Evolutionary conservation across 2,113 vertebrate species (phyloP).

Genomic region (rat (Rattus norvegicus)): DNA sequence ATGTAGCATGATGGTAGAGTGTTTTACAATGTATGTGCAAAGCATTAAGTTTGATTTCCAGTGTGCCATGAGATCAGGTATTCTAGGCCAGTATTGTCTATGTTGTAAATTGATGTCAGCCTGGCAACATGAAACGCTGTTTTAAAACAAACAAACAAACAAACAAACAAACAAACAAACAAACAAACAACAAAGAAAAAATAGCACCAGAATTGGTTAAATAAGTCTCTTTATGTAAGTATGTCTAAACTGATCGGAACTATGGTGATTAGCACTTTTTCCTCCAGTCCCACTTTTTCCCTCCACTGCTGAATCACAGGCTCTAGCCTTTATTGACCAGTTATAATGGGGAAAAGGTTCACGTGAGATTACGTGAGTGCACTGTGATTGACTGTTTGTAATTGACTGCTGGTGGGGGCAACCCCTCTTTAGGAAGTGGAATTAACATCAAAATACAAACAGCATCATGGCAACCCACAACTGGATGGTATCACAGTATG

Average conservation of each 20-base stretch:
- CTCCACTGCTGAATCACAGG: no score
- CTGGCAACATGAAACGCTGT: not conserved
- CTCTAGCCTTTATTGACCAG: no score
- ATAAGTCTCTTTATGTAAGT: conserved; percentile 48
- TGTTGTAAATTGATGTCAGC: not conserved
- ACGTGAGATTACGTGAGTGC: no score
- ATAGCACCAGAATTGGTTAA: not conserved
- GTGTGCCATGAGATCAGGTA: not conserved
- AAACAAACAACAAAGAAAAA: not conserved
- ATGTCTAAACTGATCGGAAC: conserved; percentile 45
- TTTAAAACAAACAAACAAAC: not conserved
- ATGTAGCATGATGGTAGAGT: not conserved
- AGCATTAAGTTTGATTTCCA: not conserved
- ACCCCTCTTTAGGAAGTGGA: no score
- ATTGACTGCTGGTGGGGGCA: no score
- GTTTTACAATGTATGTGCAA: not conserved
- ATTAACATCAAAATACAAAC: no score
- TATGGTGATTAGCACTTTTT: conserved; percentile 1
- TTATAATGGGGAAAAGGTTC: no score
- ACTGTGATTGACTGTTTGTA: no score
- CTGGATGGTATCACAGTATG: not conserved
- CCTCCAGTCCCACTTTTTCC: not conserved
- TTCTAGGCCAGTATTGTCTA: not conserved
- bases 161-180: not conserved
- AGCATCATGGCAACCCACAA: no score